Evolutionary conservation across 2,113 vertebrate genomes (phyloP).

Genomic region (Siphamia tubifer): DNA sequence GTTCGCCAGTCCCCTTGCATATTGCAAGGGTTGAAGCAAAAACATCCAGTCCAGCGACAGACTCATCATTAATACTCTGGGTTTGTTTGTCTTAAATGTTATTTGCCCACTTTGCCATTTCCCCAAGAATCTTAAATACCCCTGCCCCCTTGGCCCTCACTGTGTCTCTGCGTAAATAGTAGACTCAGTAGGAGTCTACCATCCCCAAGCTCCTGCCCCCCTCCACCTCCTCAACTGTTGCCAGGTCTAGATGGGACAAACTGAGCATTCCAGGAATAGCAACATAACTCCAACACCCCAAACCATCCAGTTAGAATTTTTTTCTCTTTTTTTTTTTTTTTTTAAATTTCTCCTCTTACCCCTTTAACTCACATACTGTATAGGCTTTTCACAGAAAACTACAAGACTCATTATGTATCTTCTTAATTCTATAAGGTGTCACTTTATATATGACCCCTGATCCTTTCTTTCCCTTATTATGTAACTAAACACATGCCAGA

Average conservation of each 20-base stretch:
- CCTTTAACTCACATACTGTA: background rate
- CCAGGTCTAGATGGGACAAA: constrained; percentile 59
- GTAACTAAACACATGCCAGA: constrained; percentile 22
- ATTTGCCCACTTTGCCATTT: constrained; percentile 78
- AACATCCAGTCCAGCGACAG: constrained; percentile 71
- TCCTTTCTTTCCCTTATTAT: constrained; percentile 9
- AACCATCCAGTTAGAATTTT: background rate
- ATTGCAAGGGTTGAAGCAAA: constrained; percentile 52
- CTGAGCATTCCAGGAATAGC: constrained; percentile 76
- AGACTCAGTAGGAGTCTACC: constrained; percentile 46
- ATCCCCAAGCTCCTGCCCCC: constrained; percentile 39
- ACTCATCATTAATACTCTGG: constrained; percentile 73
- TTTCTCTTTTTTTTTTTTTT: background rate
- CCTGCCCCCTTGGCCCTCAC: constrained; percentile 37
- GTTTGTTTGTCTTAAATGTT: constrained; percentile 77
- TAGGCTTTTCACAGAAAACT: constrained; percentile 16
- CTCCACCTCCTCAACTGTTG: constrained; percentile 37
- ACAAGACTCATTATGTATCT: constrained; percentile 2
- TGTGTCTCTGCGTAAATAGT: constrained; percentile 63
- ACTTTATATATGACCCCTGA: constrained; percentile 24
- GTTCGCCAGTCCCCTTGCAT: background rate
- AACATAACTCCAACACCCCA: constrained; percentile 22
- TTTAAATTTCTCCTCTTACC: background rate
- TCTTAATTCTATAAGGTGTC: background rate
- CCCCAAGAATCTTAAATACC: constrained; percentile 79